phyloP scores from a whole-genome alignment of 1,140 invertebrate species.

The Globodera rostochiensis region DNA sequence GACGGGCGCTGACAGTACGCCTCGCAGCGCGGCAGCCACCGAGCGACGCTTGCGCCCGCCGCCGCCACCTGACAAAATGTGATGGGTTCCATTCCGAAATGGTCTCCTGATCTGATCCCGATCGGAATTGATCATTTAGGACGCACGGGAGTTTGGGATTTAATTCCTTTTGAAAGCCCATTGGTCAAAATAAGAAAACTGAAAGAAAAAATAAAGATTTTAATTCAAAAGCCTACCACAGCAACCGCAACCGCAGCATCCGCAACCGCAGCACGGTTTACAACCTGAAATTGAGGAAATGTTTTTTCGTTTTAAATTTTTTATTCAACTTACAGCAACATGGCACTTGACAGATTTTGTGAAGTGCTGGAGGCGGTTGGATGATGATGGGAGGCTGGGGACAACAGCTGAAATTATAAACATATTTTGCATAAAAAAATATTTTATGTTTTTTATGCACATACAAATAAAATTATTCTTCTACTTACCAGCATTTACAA shows the following conservation, averaged over 20 bases:
- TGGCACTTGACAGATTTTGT: constrained; percentile 50
- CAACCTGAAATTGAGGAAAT: constrained; percentile 18
- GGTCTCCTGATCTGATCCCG: no score
- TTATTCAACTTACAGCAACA: constrained; percentile 39
- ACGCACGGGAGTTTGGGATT: neutral
- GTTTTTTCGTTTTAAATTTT: neutral
- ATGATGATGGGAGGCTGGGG: constrained; percentile 52
- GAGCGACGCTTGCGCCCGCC: constrained; percentile 16
- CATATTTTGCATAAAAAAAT: neutral
- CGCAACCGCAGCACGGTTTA: constrained; percentile 43
- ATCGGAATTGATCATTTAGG: no score
- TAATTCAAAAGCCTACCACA: neutral
- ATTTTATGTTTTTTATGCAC: neutral
- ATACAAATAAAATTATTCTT: constrained; percentile 1
- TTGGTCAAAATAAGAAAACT: neutral
- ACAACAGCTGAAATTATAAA: constrained; percentile 32
- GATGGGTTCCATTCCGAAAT: no score
- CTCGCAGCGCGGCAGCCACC: neutral
- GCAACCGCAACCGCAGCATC: constrained; percentile 12
- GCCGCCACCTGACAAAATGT: constrained; percentile 1
- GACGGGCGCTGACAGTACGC: constrained; percentile 13
- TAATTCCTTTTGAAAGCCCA: no score
- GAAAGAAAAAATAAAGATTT: constrained; percentile 8
- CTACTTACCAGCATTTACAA: constrained; percentile 25
- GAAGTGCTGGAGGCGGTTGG: constrained; percentile 46